Percentiles rank a stretch among this genome's conserved stretches.
phyloP scores from a whole-genome alignment of 2,797 vertebrate genomes.

The Darevskia nairensis region DNA sequence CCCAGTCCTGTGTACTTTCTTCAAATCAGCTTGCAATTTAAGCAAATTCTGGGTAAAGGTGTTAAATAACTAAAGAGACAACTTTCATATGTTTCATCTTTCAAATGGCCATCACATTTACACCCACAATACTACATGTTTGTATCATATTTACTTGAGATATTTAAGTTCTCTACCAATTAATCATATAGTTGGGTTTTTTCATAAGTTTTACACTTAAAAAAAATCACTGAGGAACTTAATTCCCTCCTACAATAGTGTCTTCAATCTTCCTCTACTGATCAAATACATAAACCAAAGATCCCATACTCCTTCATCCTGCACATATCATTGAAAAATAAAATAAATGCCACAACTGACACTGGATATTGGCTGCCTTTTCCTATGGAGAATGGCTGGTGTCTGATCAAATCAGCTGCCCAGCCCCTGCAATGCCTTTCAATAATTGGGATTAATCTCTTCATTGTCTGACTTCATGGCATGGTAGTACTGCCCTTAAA shows the following conservation, averaged over 20 bases:
- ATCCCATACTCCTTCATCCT: constrained; percentile 37
- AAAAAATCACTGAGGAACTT: constrained; percentile 45
- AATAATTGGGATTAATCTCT: constrained; percentile 67
- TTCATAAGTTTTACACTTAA: constrained; percentile 29
- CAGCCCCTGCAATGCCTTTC: constrained; percentile 53
- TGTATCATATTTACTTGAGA: constrained; percentile 41
- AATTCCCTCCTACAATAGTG: background rate
- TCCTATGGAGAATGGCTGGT: constrained; percentile 51
- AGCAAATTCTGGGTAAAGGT: constrained; percentile 45
- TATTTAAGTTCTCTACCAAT: constrained; percentile 27
- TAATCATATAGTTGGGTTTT: constrained; percentile 50
- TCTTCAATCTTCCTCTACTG: constrained; percentile 22
- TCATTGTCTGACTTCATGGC: constrained; percentile 69
- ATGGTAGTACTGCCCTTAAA: constrained; percentile 70
- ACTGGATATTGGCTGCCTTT: constrained; percentile 43
- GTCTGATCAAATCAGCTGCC: constrained; percentile 64
- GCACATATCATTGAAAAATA: constrained; percentile 48
- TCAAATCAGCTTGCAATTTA: constrained; percentile 45
- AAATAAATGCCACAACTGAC: constrained; percentile 35
- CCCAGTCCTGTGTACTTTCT: background rate
- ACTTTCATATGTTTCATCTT: constrained; percentile 3
- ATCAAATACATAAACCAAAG: constrained; percentile 49
- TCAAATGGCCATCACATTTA: constrained; percentile 46
- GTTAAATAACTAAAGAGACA: constrained; percentile 47
- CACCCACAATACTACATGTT: constrained; percentile 29